Evolutionary conservation across 1,140 invertebrate species (phyloP).

Genomic region (Heliconius himera): DNA sequence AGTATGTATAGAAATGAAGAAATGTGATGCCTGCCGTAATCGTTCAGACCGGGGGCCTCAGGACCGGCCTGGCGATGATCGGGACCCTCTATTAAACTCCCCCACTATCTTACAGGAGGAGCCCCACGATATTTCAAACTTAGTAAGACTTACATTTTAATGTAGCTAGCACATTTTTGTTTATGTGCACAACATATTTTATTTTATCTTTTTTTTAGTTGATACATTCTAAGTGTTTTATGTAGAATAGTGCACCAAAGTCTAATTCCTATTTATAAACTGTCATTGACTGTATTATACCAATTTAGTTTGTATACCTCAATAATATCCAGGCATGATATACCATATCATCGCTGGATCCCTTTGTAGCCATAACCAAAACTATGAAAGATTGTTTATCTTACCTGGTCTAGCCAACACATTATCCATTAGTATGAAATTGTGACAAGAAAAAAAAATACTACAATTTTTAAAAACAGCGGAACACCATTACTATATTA

Average conservation of each 20-base stretch:
- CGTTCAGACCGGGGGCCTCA: conserved; percentile 63
- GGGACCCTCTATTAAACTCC: conserved; percentile 66
- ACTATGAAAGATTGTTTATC: no score
- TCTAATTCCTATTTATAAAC: not conserved
- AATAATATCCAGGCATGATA: no score
- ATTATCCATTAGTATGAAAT: no score
- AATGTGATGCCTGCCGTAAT: conserved; percentile 70
- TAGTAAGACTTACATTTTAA: conserved; percentile 66
- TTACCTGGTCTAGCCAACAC: no score
- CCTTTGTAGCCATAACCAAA: no score
- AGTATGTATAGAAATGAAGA: conserved; percentile 80
- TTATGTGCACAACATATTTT: conserved; percentile 44
- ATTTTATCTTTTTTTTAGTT: not conserved
- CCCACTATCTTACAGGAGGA: conserved; percentile 70
- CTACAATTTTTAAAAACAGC: no score
- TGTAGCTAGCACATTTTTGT: conserved; percentile 58
- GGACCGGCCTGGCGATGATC: conserved; percentile 55
- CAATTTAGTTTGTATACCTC: not conserved
- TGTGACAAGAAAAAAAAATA: no score
- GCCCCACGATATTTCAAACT: conserved; percentile 61
- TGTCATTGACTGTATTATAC: not conserved
- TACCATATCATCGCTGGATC: no score
- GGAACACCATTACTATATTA: no score
- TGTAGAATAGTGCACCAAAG: not conserved
- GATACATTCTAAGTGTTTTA: not conserved